Base-by-base conservation (phyloP, 2,797 vertebrate genomes). In the Zalophus californianus region DNA sequence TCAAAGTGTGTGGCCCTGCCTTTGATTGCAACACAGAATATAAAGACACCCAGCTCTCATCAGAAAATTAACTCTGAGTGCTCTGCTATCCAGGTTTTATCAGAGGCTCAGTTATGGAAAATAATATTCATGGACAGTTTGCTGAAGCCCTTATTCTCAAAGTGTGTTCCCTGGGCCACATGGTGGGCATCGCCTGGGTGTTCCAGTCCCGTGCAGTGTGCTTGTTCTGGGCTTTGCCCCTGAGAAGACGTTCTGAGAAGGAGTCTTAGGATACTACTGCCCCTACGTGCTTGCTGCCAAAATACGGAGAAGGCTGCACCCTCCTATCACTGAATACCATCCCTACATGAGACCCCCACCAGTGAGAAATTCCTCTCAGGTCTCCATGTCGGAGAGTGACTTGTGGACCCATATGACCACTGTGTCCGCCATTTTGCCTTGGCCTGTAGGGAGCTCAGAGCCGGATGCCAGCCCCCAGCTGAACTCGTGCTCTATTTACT, bases 171-270 rank as follows among this genome's bases (percentile, higher is more conserved):
- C 52, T 25, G 10, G 41, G 2, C 25, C 90, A 56, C 32, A 14
- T 48, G 38, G 3, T 20, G 38, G 78, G 27, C 56, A 4, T 13
- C 1, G 0, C 52, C 79, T 14, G 9, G 62, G 35, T 38, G 2
- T 7, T 58, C 38, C 20, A 2, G 11, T 21, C 20, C 86, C 56
- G 27, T 8, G 1, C 1, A 0, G 8, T 27, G 1, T 9, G 1
- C 68, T 16, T 29, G 58, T 5, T 32, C 16, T 3, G 38, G n/a
- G 10, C 3, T 14, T 16, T 9, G 41, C 15, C n/a, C 52, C n/a
- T 5, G 23, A 21, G 44, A 15, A 32, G n/a, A 16, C 3, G 1
- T 9, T 18, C 35, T 20, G 41, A 25, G 35, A 73, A 56, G 50
- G 64, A 54, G 9, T 23, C 50, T 68, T 29, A 32, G 52, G 27